A percentile compares a stretch with the other conserved stretches of the same genome.
Conservation (phyloP, 2,113 vertebrate genomes). For the Chelonoidis abingdonii region DNA sequence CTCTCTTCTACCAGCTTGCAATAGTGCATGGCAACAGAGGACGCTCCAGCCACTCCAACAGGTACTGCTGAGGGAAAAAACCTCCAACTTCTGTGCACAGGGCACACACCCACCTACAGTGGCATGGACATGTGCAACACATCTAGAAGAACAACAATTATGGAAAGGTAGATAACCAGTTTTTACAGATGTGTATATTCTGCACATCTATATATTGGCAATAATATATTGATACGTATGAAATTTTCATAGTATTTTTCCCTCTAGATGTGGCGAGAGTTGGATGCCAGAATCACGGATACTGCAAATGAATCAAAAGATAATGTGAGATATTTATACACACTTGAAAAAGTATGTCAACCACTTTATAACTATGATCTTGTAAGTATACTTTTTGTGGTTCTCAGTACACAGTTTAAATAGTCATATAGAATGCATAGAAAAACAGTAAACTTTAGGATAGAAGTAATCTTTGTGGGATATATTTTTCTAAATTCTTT, state of each 20-base stretch:
- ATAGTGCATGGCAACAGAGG: not conserved
- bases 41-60: not conserved
- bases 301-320: constrained; percentile 88
- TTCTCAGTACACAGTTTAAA: not conserved
- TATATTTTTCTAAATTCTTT: not conserved
- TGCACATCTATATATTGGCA: not conserved
- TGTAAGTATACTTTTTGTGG: constrained; percentile 79
- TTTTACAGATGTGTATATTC: not conserved
- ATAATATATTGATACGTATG: not conserved
- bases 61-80: not conserved
- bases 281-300: constrained; percentile 86
- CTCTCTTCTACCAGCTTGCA: not conserved
- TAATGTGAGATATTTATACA: constrained; percentile 85
- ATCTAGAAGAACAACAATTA: not conserved
- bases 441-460: not conserved
- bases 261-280: constrained; percentile 82
- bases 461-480: not conserved
- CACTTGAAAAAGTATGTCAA: constrained; percentile 84
- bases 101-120: not conserved
- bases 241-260: constrained; percentile 27
- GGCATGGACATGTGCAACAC: too few relatives aligned
- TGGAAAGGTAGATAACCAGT: not conserved
- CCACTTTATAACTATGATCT: constrained; percentile 86
- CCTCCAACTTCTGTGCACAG: not conserved
- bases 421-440: not conserved